A percentile compares a stretch with the other conserved stretches of the same genome.
Conservation (phyloP, 2,888 invertebrate genomes). For the Apamea epomidion region DNA sequence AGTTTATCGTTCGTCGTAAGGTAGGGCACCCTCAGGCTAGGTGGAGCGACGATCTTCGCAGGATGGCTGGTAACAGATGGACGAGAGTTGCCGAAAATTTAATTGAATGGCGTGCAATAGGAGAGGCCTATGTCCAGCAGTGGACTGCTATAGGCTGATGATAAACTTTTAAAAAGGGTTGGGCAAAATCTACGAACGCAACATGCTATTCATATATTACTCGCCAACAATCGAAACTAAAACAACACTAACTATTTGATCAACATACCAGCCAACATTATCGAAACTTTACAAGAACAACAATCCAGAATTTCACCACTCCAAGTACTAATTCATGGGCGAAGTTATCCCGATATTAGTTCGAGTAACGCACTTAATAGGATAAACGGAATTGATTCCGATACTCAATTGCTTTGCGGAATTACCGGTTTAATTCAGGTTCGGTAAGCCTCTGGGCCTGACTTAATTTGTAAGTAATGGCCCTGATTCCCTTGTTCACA, state of each 20-base stretch:
- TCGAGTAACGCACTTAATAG: slow-evolving; percentile 64
- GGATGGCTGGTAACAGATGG: no score
- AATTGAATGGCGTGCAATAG: no score
- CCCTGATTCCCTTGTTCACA: no score
- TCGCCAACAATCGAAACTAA: background rate
- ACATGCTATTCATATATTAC: background rate
- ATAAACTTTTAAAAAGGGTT: no score
- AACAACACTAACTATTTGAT: background rate
- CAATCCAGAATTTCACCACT: slow-evolving; percentile 31
- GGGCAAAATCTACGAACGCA: background rate
- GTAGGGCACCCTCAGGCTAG: no score
- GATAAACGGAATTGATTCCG: slow-evolving; percentile 68
- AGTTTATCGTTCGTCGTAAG: no score
- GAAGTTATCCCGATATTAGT: slow-evolving; percentile 55
- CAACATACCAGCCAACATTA: background rate
- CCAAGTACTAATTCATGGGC: slow-evolving; percentile 31
- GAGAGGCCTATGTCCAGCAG: no score
- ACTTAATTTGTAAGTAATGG: slow-evolving; percentile 37
- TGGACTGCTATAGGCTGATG: no score
- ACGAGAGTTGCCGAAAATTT: no score
- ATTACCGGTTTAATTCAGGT: slow-evolving; percentile 58
- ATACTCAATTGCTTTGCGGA: slow-evolving; percentile 65
- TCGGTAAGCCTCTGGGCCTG: slow-evolving; percentile 26
- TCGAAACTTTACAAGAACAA: slow-evolving; percentile 20
- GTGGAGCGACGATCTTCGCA: no score